phyloP scores from a whole-genome alignment of 2,888 invertebrate genomes.

The Monochamus alternatus region DNA sequence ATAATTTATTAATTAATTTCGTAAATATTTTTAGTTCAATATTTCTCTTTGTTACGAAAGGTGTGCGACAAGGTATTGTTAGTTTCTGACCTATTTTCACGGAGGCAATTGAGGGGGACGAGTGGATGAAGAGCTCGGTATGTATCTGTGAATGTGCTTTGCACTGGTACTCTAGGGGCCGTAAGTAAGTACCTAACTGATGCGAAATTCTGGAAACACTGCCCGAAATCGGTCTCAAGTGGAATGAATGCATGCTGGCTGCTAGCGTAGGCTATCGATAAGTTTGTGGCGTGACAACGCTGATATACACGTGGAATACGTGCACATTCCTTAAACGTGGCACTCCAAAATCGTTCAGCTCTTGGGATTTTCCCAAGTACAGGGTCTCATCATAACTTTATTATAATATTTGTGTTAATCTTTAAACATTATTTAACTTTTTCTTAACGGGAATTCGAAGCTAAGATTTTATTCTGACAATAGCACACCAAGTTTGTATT shows the following conservation, averaged over 20 bases:
- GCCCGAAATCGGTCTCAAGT: conserved; percentile 60
- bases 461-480: too few relatives aligned
- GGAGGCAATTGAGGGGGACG: conserved; percentile 8
- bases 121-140: conserved; percentile 14
- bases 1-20: too few relatives aligned
- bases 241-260: conserved; percentile 44
- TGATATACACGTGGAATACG: conserved; percentile 34
- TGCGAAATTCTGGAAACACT: conserved; percentile 58
- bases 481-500: too few relatives aligned
- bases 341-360: conserved; percentile 14
- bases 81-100: neutral
- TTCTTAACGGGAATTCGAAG: too few relatives aligned
- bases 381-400: conserved; percentile 18
- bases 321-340: conserved; percentile 31
- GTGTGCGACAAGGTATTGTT: too few relatives aligned
- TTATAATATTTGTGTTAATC: neutral
- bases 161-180: conserved; percentile 55
- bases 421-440: too few relatives aligned
- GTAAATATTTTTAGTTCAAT: too few relatives aligned
- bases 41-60: too few relatives aligned
- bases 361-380: neutral
- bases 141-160: conserved; percentile 42
- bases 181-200: conserved; percentile 53
- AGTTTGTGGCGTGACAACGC: conserved; percentile 34
- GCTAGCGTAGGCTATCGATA: conserved; percentile 35